Base-by-base conservation (phyloP, 2,888 invertebrate species). In the Hololepta plana region DNA sequence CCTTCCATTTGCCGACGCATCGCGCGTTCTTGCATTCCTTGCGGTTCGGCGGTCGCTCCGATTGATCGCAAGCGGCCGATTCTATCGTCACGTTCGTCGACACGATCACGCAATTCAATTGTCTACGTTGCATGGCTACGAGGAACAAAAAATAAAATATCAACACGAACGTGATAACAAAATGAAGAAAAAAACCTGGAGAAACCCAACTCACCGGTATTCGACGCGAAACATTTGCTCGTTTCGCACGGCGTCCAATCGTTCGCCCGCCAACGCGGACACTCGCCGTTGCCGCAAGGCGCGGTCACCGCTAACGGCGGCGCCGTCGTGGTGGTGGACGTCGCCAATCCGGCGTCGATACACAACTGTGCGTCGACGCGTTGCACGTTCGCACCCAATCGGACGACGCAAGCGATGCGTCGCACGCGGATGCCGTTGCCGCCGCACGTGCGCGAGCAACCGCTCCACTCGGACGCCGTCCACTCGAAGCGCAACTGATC, bases 1-100 rank as follows among this genome's bases (percentile, higher is more conserved):
- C 75, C 32, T 75, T 69, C 95, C 95, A 96, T 26, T 76, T 72
- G 0, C 90, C 81, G 43, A 70, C 73, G 58, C 91, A 93, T n/a
- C 72, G 70, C 35, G 73, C 67, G 44, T 72, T 80, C 43, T 70
- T 67, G 45, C 91, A 91, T 44, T 85, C 76, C 45, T 75, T 74
- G 15, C 70, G 67, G 39, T 73, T 72, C 26, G 72, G 64, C 0
- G 93, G 95, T 42, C 67, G 70, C 15, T 67, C 64, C 33, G 66
- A 60, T 36, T 69, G 66, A 41, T 77, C 72, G 48, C 91, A 95
- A 31, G 66, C 61, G 3, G 53, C 51, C 4, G 57, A 46, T 32
- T 47, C 41, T 12, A 51, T 38, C 3, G 48, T 46, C 9, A 45
- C 32, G 30, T 49, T 47, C 8, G 40, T 36, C n/a, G n/a, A n/a